A percentile compares a stretch with the other conserved stretches of the same genome.
Evolutionary conservation across 1,140 invertebrate species (phyloP).

Genomic region (Lepeophtheirus salmonis): DNA sequence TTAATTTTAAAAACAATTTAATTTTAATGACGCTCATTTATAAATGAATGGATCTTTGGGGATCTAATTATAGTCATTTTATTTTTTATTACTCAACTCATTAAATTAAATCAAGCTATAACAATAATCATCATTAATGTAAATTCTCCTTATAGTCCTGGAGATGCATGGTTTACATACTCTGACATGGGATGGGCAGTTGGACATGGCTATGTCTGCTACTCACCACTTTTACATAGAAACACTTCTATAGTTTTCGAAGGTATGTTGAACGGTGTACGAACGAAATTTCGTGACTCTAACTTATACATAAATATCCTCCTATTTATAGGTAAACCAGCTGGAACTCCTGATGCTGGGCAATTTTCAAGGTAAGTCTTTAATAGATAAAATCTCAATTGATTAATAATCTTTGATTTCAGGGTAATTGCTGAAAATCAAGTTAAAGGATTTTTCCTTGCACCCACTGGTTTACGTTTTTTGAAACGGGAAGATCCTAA

Average conservation of each 20-base stretch:
- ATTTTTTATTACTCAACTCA: too few species aligned
- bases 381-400: neutral
- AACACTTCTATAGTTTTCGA: conserved; percentile 75
- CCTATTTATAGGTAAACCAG: conserved; percentile 48
- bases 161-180: conserved; percentile 69
- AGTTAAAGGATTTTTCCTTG: conserved; percentile 63
- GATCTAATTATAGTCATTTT: too few species aligned
- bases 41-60: neutral
- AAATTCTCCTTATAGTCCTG: conserved; percentile 24
- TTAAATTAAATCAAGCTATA: too few species aligned
- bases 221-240: conserved; percentile 60
- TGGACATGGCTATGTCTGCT: conserved; percentile 81
- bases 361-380: conserved; percentile 55
- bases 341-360: conserved; percentile 70
- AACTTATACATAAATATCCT: too few species aligned
- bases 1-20: too few species aligned
- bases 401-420: conserved; percentile 16
- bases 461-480: conserved; percentile 69
- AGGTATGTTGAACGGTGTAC: conserved; percentile 36
- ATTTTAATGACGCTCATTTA: too few species aligned
- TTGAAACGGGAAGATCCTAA: conserved; percentile 48
- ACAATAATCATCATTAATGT: too few species aligned
- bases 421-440: conserved; percentile 68
- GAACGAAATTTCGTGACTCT: too few species aligned
- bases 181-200: conserved; percentile 78